phyloP scores from a whole-genome alignment of 2,797 vertebrate species.

The Gadopsis bispinosus region DNA sequence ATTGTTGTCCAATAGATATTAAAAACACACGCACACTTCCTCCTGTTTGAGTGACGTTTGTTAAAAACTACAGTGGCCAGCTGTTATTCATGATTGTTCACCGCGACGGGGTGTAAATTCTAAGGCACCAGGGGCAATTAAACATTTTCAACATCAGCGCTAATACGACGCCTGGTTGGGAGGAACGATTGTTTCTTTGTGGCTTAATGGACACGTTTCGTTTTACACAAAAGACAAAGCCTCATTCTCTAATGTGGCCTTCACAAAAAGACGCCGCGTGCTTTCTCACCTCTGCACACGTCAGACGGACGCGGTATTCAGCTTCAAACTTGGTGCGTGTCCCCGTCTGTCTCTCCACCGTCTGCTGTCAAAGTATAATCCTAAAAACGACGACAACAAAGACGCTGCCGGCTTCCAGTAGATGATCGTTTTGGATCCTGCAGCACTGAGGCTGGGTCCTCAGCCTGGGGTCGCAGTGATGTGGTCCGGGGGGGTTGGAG shows the following conservation, averaged over 20 bases:
- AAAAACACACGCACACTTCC: too few species aligned
- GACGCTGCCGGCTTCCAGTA: background rate
- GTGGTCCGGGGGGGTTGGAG: constrained; percentile 10
- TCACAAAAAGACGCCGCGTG: too few species aligned
- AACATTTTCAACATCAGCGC: too few species aligned
- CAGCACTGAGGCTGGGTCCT: background rate
- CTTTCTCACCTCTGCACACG: too few species aligned
- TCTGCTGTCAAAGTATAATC: background rate
- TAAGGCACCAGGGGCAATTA: background rate
- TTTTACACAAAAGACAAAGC: too few species aligned
- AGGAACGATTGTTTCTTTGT: background rate
- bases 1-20: background rate
- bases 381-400: background rate
- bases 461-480: background rate
- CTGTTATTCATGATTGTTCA: background rate
- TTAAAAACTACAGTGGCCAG: background rate
- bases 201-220: too few species aligned
- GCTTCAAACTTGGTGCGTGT: background rate
- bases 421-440: background rate
- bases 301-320: too few species aligned
- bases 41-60: background rate
- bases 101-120: background rate
- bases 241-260: too few species aligned
- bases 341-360: background rate
- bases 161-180: background rate